Conservation (phyloP, 2,888 invertebrate species). For the Cataglyphis albicans region DNA sequence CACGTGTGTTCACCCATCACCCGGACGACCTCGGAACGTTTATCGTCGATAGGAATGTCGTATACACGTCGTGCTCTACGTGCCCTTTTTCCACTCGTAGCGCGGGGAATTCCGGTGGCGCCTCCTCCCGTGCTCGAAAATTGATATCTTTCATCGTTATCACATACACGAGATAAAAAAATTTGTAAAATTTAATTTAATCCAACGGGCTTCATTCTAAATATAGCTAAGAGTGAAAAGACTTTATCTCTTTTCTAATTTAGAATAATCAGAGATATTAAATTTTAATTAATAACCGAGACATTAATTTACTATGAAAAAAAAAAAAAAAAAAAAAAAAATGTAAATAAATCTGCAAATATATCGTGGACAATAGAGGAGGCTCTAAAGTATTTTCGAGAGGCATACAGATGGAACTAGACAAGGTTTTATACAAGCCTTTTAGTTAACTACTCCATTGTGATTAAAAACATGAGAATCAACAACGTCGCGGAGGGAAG, state of each 20-base stretch:
- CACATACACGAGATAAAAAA: not conserved
- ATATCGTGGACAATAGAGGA: not conserved
- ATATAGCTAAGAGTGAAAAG: not conserved
- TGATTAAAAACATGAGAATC: constrained; percentile 15
- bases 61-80: constrained; percentile 57
- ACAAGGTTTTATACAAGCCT: not conserved
- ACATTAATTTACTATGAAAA: not conserved
- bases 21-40: constrained; percentile 66
- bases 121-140: constrained; percentile 23
- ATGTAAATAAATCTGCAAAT: not conserved
- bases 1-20: constrained; percentile 66
- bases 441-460: not conserved
- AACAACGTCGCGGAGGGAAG: constrained; percentile 30
- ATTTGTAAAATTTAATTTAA: constrained; percentile 15
- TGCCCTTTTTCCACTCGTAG: constrained; percentile 41
- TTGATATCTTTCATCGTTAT: constrained; percentile 21
- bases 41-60: constrained; percentile 59
- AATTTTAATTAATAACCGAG: no score
- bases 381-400: not conserved
- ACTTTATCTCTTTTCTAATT: not conserved
- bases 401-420: not conserved
- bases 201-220: not conserved
- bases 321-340: not conserved
- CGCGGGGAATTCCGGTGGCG: constrained; percentile 64
- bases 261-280: not conserved